Evolutionary conservation across 2,113 vertebrate species (phyloP).

Genomic region (Nipponia nippon): DNA sequence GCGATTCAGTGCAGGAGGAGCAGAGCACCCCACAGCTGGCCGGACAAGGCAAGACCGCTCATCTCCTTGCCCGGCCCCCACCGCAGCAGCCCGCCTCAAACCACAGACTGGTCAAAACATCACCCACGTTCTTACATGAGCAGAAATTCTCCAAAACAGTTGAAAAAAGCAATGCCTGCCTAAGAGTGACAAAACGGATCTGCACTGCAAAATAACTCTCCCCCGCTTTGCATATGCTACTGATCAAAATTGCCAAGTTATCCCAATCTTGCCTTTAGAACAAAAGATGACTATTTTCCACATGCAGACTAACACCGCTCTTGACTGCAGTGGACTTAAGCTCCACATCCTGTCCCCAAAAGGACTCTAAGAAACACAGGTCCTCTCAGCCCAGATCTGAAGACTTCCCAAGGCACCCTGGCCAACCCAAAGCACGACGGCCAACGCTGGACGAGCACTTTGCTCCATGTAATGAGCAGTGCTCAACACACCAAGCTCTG

Average conservation of each 20-base stretch:
- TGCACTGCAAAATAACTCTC: background rate
- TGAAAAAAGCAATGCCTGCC: background rate
- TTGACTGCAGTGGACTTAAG: background rate
- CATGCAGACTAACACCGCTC: background rate
- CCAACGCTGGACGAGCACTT: background rate
- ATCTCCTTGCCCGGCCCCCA: background rate
- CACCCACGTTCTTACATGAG: background rate
- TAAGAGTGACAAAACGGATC: background rate
- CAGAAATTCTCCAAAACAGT: background rate
- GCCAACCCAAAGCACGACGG: background rate
- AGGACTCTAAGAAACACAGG: background rate
- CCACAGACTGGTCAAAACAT: background rate
- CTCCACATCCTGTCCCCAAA: background rate
- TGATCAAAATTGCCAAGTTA: constrained; percentile 42
- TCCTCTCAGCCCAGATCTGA: background rate
- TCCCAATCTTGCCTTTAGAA: constrained; percentile 2
- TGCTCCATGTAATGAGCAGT: fast-evolving
- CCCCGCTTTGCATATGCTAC: background rate
- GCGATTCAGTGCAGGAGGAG: background rate
- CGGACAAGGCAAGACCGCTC: background rate
- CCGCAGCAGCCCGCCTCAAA: fast-evolving
- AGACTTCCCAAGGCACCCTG: background rate
- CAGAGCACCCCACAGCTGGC: constrained; percentile 19
- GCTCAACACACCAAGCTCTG: background rate
- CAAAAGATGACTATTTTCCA: constrained; percentile 29